Evolutionary conservation across 1,140 invertebrate species (phyloP).

Genomic region (Drosophila nebulosa): DNA sequence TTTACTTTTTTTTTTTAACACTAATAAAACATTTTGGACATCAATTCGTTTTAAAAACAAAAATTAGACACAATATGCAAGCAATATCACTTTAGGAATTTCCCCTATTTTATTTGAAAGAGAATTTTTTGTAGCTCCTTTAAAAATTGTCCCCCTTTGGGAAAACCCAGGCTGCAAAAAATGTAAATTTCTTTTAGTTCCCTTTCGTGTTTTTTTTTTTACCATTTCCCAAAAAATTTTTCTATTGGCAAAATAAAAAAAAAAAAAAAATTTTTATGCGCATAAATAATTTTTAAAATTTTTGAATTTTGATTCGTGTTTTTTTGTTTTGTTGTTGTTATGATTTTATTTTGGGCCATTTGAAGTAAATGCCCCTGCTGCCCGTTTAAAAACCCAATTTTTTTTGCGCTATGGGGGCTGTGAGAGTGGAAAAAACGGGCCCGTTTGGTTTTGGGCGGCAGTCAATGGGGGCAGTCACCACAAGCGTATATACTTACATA

Average conservation of each 20-base stretch:
- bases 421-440: background rate
- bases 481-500: background rate
- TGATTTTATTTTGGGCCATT: constrained; percentile 26
- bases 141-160: no score
- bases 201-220: background rate
- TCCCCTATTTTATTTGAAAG: no score
- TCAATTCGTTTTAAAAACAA: no score
- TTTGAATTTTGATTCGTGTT: constrained; percentile 41
- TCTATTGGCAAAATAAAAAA: background rate
- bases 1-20: no score
- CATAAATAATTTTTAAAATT: constrained; percentile 62
- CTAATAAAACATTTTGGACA: no score
- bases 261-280: constrained; percentile 66
- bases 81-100: no score
- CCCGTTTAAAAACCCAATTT: background rate
- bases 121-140: no score
- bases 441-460: background rate
- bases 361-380: no score
- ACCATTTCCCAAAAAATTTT: background rate
- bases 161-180: no score
- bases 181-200: background rate
- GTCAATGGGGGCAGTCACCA: background rate
- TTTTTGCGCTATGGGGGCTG: background rate
- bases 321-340: background rate
- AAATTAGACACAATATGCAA: no score